Percentiles rank a stretch among this genome's conserved stretches.
Conservation (phyloP, 2,888 invertebrate genomes). For the Erebia aethiops region DNA sequence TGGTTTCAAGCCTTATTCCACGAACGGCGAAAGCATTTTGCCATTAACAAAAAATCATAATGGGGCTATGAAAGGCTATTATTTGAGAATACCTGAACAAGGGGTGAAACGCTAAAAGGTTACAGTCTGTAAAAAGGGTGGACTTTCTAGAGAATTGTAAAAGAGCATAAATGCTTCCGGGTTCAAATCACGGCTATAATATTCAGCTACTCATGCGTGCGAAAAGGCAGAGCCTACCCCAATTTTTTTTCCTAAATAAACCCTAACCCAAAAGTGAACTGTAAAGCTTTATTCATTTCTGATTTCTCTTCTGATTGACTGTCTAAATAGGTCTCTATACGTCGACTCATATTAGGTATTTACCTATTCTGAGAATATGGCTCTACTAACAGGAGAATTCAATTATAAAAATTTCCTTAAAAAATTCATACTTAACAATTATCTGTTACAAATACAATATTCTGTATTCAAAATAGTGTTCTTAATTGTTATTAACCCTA, state of each 20-base stretch:
- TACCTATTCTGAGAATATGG: no score
- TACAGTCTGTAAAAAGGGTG: constrained; percentile 12
- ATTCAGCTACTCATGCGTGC: background rate
- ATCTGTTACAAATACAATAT: no score
- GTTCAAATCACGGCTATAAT: background rate
- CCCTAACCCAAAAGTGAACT: no score
- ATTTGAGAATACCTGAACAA: constrained; percentile 9
- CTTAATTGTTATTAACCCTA: background rate
- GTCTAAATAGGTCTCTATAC: no score
- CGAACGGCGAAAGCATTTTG: constrained; percentile 6
- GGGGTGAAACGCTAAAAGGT: constrained; percentile 11
- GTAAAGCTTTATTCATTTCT: no score
- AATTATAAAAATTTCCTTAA: no score
- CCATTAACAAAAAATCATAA: constrained; percentile 7
- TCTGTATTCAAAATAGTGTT: no score
- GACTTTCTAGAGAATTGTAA: constrained; percentile 3
- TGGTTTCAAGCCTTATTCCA: background rate
- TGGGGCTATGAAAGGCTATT: constrained; percentile 12
- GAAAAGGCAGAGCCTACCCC: background rate
- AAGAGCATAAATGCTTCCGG: constrained; percentile 1
- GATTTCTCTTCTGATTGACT: no score
- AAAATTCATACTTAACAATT: no score
- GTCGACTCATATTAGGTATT: no score
- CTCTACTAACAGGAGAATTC: no score
- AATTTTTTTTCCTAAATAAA: no score